Conservation (phyloP, 2,888 invertebrate genomes). For the Hedya salicella region DNA sequence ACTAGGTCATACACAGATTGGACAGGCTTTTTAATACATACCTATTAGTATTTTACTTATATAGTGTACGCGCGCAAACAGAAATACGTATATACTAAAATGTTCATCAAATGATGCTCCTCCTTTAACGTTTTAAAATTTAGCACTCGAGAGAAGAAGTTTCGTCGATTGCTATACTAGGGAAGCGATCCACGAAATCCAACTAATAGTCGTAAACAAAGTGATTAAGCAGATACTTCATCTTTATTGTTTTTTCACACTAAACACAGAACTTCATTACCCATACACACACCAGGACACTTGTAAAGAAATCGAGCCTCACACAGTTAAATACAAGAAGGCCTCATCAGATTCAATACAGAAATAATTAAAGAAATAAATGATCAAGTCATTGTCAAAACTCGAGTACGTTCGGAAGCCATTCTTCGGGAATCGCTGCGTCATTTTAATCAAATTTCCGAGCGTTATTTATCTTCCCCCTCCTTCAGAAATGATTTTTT, state of each 20-base stretch:
- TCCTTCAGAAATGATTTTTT: slow-evolving; percentile 56
- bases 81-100: too few relatives aligned
- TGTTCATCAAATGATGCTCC: too few relatives aligned
- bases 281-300: slow-evolving; percentile 26
- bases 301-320: slow-evolving; percentile 22
- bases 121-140: too few relatives aligned
- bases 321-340: slow-evolving; percentile 31
- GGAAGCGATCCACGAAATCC: too few relatives aligned
- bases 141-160: too few relatives aligned
- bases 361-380: slow-evolving; percentile 59
- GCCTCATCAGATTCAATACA: slow-evolving; percentile 51
- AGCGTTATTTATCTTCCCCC: slow-evolving; percentile 67
- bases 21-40: too few relatives aligned
- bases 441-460: slow-evolving; percentile 73
- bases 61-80: too few relatives aligned
- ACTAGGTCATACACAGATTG: too few relatives aligned
- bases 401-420: slow-evolving; percentile 62
- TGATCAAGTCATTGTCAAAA: slow-evolving; percentile 54
- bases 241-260: background rate
- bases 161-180: too few relatives aligned
- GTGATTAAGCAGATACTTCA: background rate
- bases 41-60: too few relatives aligned
- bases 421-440: slow-evolving; percentile 58
- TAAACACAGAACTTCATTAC: slow-evolving; percentile 25
- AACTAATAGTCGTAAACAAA: too few relatives aligned